Conservation (phyloP, 2,797 vertebrate species). For the Ctenosaura bakeri region DNA sequence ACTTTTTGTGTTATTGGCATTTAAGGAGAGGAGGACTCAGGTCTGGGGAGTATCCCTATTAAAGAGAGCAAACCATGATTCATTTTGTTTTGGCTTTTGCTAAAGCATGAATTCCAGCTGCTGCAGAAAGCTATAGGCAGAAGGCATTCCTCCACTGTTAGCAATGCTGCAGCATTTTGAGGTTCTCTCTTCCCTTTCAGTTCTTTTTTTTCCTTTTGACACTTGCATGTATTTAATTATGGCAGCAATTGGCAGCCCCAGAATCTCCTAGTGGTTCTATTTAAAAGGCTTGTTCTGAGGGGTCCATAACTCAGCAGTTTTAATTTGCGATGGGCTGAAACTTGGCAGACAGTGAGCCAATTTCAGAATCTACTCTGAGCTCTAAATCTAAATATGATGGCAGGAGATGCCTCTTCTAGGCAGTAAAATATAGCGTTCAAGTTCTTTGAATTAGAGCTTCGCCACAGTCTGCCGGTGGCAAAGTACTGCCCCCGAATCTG, state of each 20-base stretch:
- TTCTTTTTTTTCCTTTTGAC: not conserved
- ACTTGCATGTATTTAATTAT: not conserved
- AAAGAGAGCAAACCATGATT: not conserved
- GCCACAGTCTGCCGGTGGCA: not conserved
- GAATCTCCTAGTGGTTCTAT: slow-evolving; percentile 20
- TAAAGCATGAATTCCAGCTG: not conserved
- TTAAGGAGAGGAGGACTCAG: not conserved
- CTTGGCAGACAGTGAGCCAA: slow-evolving; percentile 40
- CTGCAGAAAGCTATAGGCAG: not conserved
- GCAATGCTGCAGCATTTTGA: not conserved
- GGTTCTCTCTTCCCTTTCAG: not conserved
- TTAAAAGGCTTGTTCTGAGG: slow-evolving; percentile 51
- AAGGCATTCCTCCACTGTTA: not conserved
- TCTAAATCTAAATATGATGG: not conserved
- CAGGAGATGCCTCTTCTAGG: slow-evolving; percentile 1
- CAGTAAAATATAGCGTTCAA: not conserved
- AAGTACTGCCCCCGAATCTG: not conserved
- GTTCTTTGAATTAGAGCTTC: slow-evolving; percentile 4
- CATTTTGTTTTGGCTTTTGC: not conserved
- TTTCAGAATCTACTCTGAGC: slow-evolving; percentile 24
- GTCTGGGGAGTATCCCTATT: not conserved
- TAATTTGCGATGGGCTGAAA: slow-evolving; percentile 46
- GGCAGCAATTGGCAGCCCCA: not conserved
- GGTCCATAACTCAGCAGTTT: slow-evolving; percentile 48
- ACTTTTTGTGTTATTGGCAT: not conserved